Evolutionary conservation across 2,113 vertebrate genomes (phyloP), one percentile per base, ranked within the genome.

Genomic region (Aegithalos caudatus): DNA sequence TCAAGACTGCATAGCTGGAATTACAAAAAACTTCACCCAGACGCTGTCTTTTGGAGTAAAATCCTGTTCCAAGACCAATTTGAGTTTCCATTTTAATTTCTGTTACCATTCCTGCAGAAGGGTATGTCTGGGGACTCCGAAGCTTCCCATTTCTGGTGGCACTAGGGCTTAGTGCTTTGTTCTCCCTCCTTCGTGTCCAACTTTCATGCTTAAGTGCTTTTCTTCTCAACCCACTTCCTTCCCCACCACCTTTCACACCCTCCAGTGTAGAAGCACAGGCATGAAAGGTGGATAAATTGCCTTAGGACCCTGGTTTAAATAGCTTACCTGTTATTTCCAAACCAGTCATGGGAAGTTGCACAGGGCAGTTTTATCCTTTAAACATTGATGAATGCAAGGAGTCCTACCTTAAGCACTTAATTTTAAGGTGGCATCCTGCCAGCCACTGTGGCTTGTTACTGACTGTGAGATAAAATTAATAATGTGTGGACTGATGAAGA

Each of bases 241-340:
- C 27, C 8, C 35, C 78, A 38, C 47, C 67, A 44, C 20, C 29
- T 74, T 48, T 27, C 13, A 50, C 53, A 38, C 38, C 21, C 24
- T 61, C 60, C 37, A 48, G 14, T 67, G 56, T 40, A 33, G 62
- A 78, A 50, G 9, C 29, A 37, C 50, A 53, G 56, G 27, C 38
- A 47, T 37, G 51, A 51, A 86, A 92, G 21, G 16, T 64, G 20
- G 5, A 67, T 86, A 85, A 81, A 92, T 78, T 83, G 57, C 92
- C n/a, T 66, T 65, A 37, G 51, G 54, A 89, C 13, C 44, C 20
- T 45, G 54, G 24, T 81, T 86, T 57, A 91, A 94, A 58, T 70
- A 88, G 56, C 40, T 94, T 82, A 57, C 57, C 38, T 89, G 6
- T 83, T 81, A 67, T 94, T 91, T 93, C 70, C 38, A 57, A 87